These are phyloP conservation scores for Reticulitermes lucifugus DNA, from an alignment of 2,888 invertebrate species.

Conservation along the genomic window DNA sequence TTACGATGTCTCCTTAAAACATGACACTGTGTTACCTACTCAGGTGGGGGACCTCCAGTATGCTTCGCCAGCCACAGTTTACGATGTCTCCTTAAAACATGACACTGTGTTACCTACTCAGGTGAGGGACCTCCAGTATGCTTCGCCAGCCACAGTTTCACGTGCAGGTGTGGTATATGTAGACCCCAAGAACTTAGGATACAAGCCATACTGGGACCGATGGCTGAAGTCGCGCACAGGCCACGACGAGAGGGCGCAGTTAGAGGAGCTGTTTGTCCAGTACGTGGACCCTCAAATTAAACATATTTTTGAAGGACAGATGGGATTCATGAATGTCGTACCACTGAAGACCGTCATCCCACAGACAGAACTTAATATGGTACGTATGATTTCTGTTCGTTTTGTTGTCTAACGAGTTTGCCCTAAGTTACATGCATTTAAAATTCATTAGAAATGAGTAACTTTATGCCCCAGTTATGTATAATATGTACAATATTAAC, in stretches of 20 bases:
- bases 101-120: slow-evolving; percentile 56
- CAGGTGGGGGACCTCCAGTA: slow-evolving; percentile 88
- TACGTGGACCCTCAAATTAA: slow-evolving; percentile 79
- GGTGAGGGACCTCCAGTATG: slow-evolving; percentile 89
- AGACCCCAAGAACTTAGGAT: slow-evolving; percentile 91
- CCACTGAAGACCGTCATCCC: slow-evolving; percentile 86
- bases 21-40: background rate
- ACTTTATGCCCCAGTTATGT: too few species aligned
- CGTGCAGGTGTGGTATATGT: slow-evolving; percentile 95
- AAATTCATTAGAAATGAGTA: too few species aligned
- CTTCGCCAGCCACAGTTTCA: slow-evolving; percentile 93
- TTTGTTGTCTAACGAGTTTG: too few species aligned
- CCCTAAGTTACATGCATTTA: too few species aligned
- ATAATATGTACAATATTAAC: too few species aligned
- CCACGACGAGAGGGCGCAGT: slow-evolving; percentile 62
- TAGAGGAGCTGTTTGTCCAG: slow-evolving; percentile 76
- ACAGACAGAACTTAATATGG: slow-evolving; percentile 89
- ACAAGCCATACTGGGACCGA: slow-evolving; percentile 87
- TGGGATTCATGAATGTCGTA: slow-evolving; percentile 76
- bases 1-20: slow-evolving; percentile 58
- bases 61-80: slow-evolving; percentile 94
- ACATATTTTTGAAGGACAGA: slow-evolving; percentile 78
- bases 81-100: too few species aligned
- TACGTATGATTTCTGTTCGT: slow-evolving; percentile 57
- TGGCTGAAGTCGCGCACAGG: slow-evolving; percentile 67